These are phyloP conservation scores for Trogon melanurus DNA, from an alignment of 2,113 vertebrate genomes.

Conservation along the genomic window DNA sequence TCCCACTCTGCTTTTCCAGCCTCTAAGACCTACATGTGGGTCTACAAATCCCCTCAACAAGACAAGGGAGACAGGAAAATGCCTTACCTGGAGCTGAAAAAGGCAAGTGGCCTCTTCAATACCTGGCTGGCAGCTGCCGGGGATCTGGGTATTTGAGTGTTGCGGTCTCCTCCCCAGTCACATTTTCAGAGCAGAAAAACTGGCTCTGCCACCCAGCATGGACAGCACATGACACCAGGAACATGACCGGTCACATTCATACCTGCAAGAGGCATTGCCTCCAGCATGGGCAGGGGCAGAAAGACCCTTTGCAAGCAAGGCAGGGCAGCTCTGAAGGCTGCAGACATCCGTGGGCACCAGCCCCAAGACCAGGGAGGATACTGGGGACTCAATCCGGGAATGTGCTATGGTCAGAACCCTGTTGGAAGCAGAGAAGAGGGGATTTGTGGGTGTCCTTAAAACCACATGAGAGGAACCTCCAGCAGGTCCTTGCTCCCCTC, in stretches of 20 bases:
- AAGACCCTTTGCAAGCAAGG: neutral
- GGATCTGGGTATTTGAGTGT: neutral
- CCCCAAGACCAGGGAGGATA: neutral
- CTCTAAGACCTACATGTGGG: rapidly evolving
- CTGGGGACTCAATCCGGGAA: neutral
- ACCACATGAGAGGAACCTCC: neutral
- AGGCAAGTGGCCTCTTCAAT: neutral
- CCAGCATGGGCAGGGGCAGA: neutral
- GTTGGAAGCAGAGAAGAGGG: neutral
- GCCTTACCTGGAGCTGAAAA: neutral
- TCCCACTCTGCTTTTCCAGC: neutral
- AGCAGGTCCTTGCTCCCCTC: neutral
- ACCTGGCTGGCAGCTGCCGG: neutral
- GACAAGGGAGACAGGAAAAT: neutral
- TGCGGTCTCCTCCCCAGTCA: constrained; percentile 32
- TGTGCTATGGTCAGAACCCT: neutral
- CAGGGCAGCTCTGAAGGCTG: neutral
- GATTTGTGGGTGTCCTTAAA: neutral
- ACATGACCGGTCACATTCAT: neutral
- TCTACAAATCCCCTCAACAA: neutral
- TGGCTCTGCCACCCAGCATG: neutral
- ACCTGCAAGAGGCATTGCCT: neutral
- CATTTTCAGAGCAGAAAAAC: constrained; percentile 46
- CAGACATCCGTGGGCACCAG: neutral
- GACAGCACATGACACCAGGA: neutral